phyloP scores from a whole-genome alignment of 1,140 invertebrate species.

The Caerostris darwini region DNA sequence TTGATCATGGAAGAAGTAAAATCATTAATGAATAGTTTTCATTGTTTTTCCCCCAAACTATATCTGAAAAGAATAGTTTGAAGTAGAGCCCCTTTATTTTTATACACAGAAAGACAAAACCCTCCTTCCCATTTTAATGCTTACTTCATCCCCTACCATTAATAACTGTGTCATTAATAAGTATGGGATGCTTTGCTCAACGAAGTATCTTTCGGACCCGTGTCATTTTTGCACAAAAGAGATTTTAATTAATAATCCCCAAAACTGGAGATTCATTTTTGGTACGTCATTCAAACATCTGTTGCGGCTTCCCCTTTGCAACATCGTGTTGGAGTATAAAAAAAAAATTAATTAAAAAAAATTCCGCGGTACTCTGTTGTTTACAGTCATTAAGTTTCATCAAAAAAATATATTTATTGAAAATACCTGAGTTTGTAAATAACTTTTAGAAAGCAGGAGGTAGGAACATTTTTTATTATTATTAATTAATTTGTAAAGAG shows the following conservation, averaged over 20 bases:
- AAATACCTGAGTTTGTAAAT: background rate
- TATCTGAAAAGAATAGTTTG: too few relatives aligned
- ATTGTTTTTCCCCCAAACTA: too few relatives aligned
- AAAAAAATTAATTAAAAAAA: background rate
- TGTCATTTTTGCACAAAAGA: background rate
- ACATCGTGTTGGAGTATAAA: background rate
- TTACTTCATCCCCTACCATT: too few relatives aligned
- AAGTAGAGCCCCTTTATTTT: too few relatives aligned
- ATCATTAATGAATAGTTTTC: too few relatives aligned
- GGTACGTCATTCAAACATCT: slow-evolving; percentile 44
- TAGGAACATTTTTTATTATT: background rate
- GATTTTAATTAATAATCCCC: slow-evolving; percentile 37
- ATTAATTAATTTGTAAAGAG: background rate
- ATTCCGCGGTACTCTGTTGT: background rate
- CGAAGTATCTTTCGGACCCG: slow-evolving; percentile 18
- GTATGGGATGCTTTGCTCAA: slow-evolving; percentile 34
- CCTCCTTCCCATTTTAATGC: too few relatives aligned
- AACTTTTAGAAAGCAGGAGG: background rate
- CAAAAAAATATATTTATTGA: background rate
- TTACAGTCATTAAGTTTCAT: slow-evolving; percentile 27
- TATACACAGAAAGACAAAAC: too few relatives aligned
- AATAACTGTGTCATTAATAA: slow-evolving; percentile 37
- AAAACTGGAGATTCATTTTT: slow-evolving; percentile 31
- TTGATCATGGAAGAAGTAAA: too few relatives aligned
- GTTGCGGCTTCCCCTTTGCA: background rate